Base-by-base conservation (phyloP, 1,140 invertebrate genomes). In the Pectinophora gossypiella region DNA sequence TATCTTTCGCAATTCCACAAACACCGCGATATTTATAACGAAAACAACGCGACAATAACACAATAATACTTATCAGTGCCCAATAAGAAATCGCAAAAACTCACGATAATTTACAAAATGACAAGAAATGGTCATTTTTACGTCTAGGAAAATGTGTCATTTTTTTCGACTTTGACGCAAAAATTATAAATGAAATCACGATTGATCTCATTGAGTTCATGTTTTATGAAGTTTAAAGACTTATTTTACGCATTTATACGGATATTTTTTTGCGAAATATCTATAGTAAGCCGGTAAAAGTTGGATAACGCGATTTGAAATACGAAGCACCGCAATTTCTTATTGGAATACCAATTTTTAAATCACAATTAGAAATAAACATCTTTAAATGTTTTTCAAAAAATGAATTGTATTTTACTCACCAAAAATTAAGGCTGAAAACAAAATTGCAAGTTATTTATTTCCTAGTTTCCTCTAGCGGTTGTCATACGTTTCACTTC, bases 401-500 rank as follows among this genome's bases (percentile, higher is more conserved):
- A 15, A 40, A 3, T 40, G 7, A 16, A 40, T 16, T 12, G 16
- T 32, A 51, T 40, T 62, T 62, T 55, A 82, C 81, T 85, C 49
- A 85, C 81, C 76, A 72, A 70, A 64, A 48, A 60, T 57, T 44
- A 44, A 68, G 54, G 61, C 58, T 68, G 62, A 55, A 64, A 75
- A 70, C 55, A 58, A 74, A 64, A 68, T 72, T 71, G 68, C 9
- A 56, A 65, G 59, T 74, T 81, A 85, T 82, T 83, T 85, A 85
- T 76, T 76, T 81, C 61, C 70, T 73, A 74, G 63, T 72, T 72
- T 70, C 78, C 72, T 67, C 10, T 72, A 65, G 67, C 68, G 64
- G 71, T 81, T 85, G 79, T 80, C 81, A 83, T 72, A 75, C 78
- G 74, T 80, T 78, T 79, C 77, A 78, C 76, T 76, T 71, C 79